Evolutionary conservation across 30 jellyfish, hydroid and myxozoan species (phyloP), one percentile per base, ranked within the genome.

Genomic region (Chrysaora quinquecirrha): DNA sequence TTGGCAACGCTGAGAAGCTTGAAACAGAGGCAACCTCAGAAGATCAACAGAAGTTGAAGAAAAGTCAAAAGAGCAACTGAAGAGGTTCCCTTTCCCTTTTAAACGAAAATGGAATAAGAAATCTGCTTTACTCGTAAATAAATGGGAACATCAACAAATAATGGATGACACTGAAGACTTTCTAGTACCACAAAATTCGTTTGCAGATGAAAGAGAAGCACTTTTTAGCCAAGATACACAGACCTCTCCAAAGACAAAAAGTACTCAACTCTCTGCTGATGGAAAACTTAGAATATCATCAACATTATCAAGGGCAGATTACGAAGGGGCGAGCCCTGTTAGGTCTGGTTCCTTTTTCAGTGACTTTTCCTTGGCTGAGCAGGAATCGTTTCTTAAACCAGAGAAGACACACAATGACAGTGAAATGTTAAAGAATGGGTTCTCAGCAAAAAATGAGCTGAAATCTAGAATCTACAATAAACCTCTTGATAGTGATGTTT

Each of bases 151-250:
- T n/a, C n/a, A n/a, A n/a, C n/a, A n/a, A n/a, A 24, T 6, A 19
- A 68, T 69, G 93, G 86, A 82, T 0, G 86, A 71, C 35, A 86
- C 69, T 9, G 86, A 70, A 14, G 88, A 64, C 14, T 72, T 47
- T 50, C 62, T 65, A 27, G 95, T 76, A 24, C 95, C 95, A 3
- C 89, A 85, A 34, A 85, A 85, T 52, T 85, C 95, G 50, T 58
- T 64, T 49, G 83, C 75, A 20, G 95, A 85, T 52, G 84, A 67
- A 6, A 69, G 78, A 58, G 81, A 68, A 30, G n/a, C n/a, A n/a
- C n/a, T n/a, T n/a, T n/a, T n/a, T n/a, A n/a, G n/a, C n/a, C n/a
- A n/a, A n/a, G 24, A 31, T 30, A 54, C 76, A 1, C 85, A 11
- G 50, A 29, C 25, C 12, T n/a, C 38, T 22, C 38, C 7, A 29